A percentile compares a stretch with the other conserved stretches of the same genome.
Evolutionary conservation across 2,797 vertebrate genomes (phyloP).

Genomic region (Toxotes lorentzi): DNA sequence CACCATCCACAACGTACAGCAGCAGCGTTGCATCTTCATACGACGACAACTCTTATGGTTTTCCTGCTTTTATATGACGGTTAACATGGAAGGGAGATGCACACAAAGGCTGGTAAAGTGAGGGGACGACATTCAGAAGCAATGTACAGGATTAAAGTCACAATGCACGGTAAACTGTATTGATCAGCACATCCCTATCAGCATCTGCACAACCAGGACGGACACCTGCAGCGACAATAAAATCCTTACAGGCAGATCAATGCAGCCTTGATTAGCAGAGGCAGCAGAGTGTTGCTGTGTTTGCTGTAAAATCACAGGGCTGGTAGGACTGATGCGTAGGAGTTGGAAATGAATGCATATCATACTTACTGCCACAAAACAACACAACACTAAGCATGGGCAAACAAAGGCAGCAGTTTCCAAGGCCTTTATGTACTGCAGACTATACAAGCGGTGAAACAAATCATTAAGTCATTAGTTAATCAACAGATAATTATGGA

Average conservation of each 20-base stretch:
- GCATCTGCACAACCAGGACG: background rate
- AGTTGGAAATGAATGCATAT: constrained; percentile 22
- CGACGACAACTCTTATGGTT: background rate
- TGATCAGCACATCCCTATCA: background rate
- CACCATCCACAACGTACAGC: background rate
- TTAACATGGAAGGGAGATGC: background rate
- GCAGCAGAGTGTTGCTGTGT: constrained; percentile 1
- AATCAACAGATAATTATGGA: background rate
- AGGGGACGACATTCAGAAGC: background rate
- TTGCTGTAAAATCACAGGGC: constrained; percentile 16
- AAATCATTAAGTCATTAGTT: background rate
- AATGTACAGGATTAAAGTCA: background rate
- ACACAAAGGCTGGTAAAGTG: background rate
- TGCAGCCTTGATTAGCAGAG: constrained; percentile 25
- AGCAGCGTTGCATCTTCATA: background rate
- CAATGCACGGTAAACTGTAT: constrained; percentile 1
- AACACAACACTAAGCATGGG: background rate
- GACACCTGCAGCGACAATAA: constrained; percentile 19
- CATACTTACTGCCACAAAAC: background rate
- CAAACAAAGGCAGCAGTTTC: background rate
- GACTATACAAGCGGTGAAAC: background rate
- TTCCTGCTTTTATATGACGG: background rate
- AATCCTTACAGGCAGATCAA: constrained; percentile 30
- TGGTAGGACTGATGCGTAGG: constrained; percentile 21
- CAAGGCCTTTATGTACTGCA: background rate